phyloP scores from a whole-genome alignment of 2,113 vertebrate genomes.

The Columba janthina region DNA sequence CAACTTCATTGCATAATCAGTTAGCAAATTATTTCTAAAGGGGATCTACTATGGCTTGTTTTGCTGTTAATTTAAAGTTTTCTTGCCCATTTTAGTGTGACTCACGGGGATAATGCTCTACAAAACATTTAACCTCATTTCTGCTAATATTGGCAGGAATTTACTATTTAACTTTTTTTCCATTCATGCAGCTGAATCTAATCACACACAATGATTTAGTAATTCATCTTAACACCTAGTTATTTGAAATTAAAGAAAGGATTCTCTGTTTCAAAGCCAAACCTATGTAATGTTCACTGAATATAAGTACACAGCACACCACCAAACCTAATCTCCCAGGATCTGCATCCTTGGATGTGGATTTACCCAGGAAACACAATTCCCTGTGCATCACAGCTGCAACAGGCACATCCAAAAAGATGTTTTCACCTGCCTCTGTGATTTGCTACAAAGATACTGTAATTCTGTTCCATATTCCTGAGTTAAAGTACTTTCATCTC shows the following conservation, averaged over 20 bases:
- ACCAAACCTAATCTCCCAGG: constrained; percentile 10
- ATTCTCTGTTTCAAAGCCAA: constrained; percentile 4
- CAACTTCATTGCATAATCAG: constrained; percentile 48
- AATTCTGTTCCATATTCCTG: not conserved
- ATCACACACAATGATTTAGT: not conserved
- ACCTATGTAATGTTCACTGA: not conserved
- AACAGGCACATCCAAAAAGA: not conserved
- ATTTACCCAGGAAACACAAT: not conserved
- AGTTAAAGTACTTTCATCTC: not conserved
- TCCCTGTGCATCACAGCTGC: not conserved
- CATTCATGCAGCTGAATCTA: not conserved
- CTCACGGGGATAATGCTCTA: not conserved
- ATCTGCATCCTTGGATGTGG: not conserved
- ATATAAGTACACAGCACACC: constrained; percentile 11
- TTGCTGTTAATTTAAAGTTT: constrained; percentile 26
- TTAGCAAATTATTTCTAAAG: constrained; percentile 34
- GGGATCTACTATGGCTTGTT: not conserved
- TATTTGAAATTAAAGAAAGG: constrained; percentile 7
- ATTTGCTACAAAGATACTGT: not conserved
- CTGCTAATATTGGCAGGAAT: not conserved
- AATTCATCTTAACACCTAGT: constrained; percentile 9
- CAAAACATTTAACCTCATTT: not conserved
- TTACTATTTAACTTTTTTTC: not conserved
- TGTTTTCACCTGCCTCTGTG: not conserved
- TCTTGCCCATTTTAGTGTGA: not conserved